A percentile compares a stretch with the other conserved stretches of the same genome.
These are phyloP conservation scores for Orchesella flavescens DNA, from an alignment of 2,888 invertebrate species.

Conservation along the genomic window DNA sequence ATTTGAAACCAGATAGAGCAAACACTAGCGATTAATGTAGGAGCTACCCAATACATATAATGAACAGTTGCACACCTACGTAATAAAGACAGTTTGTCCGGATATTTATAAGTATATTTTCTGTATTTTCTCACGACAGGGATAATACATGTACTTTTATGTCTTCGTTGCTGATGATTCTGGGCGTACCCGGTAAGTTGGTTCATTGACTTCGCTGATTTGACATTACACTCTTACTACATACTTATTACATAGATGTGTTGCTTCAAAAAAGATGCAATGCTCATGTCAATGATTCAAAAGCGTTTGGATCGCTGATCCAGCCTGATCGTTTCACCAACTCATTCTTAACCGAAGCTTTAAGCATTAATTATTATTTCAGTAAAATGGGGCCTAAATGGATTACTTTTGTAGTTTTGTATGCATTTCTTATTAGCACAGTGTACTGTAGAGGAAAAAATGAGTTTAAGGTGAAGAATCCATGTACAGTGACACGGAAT, in stretches of 20 bases:
- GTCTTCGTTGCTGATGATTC: neutral
- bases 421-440: neutral
- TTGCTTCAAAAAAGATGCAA: neutral
- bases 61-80: neutral
- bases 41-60: neutral
- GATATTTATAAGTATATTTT: too few relatives aligned
- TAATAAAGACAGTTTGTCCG: neutral
- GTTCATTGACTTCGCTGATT: slow-evolving; percentile 28
- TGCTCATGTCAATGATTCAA: neutral
- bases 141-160: too few relatives aligned
- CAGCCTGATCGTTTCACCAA: neutral
- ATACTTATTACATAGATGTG: neutral
- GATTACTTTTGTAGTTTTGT: neutral
- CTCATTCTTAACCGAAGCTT: neutral
- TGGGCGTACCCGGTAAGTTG: neutral
- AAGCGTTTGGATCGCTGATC: neutral
- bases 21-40: neutral
- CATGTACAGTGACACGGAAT: slow-evolving; percentile 31
- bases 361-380: neutral
- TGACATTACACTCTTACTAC: neutral
- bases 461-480: slow-evolving; percentile 41
- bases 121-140: neutral
- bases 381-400: neutral
- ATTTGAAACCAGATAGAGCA: neutral
- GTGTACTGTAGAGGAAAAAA: slow-evolving; percentile 35